Conservation (phyloP, 2,797 vertebrate species). For the Meriones psammophilus region DNA sequence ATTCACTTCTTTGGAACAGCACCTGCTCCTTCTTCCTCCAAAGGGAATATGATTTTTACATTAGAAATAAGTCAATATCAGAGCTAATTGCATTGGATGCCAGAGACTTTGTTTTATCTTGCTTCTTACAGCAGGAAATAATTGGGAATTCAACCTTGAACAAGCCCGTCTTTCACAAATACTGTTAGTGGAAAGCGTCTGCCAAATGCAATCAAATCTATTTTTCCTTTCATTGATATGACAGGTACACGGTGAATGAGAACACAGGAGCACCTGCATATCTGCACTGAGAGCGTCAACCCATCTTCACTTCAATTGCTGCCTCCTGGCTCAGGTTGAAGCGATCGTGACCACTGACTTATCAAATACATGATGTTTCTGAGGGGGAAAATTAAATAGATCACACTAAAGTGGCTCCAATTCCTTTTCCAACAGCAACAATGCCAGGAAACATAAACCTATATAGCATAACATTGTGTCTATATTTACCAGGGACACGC, state of each 20-base stretch:
- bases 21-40: constrained; percentile 3
- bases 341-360: constrained; percentile 35
- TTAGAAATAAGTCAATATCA: constrained; percentile 61
- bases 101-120: constrained; percentile 52
- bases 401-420: background rate
- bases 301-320: background rate
- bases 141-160: constrained; percentile 72
- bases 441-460: background rate
- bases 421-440: background rate
- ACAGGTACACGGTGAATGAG: background rate
- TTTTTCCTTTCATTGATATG: constrained; percentile 52
- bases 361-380: background rate
- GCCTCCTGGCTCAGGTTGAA: background rate
- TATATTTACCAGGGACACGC: background rate
- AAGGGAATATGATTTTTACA: constrained; percentile 60
- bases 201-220: constrained; percentile 71
- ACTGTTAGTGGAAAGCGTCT: constrained; percentile 43
- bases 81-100: constrained; percentile 64
- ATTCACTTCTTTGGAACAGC: background rate
- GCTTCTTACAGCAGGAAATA: constrained; percentile 64
- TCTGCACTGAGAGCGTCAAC: rapidly evolving
- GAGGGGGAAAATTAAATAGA: background rate
- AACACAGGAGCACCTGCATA: background rate
- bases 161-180: constrained; percentile 61
- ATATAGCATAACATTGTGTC: background rate